Conservation (phyloP, 2,888 invertebrate species). For the Drosophila rubida region DNA sequence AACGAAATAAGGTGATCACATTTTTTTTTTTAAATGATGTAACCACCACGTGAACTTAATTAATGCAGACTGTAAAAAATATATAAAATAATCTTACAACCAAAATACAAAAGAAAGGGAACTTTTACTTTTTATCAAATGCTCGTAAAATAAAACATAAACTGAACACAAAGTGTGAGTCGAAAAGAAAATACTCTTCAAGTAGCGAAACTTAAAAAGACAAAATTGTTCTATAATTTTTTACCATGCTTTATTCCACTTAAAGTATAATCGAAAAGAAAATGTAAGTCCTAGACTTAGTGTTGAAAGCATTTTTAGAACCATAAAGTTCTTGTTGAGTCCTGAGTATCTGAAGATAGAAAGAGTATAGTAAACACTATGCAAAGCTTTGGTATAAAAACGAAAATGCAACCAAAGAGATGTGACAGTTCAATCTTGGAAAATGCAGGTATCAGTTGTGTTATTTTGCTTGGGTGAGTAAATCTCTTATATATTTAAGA, state of each 20-base stretch:
- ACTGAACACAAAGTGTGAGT: background rate
- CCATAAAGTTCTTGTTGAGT: background rate
- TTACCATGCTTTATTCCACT: too few relatives aligned
- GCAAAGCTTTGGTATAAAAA: conserved; percentile 44
- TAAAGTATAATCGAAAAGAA: too few relatives aligned
- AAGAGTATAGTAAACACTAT: background rate
- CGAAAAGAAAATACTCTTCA: background rate
- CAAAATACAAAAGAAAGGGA: conserved; percentile 6
- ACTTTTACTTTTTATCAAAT: conserved; percentile 41
- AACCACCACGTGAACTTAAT: conserved; percentile 14
- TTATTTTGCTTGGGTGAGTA: conserved; percentile 28
- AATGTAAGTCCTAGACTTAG: too few relatives aligned
- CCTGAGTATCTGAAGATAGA: background rate
- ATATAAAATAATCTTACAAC: conserved; percentile 5
- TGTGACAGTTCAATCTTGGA: conserved; percentile 28
- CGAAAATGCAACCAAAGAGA: conserved; percentile 3
- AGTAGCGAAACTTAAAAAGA: background rate
- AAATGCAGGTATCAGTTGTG: conserved; percentile 46
- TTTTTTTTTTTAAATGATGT: background rate
- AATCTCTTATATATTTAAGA: background rate
- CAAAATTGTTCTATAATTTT: too few relatives aligned
- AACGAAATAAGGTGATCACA: background rate
- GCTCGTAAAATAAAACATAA: conserved; percentile 27
- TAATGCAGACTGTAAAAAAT: background rate
- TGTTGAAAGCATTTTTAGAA: too few relatives aligned